Evolutionary conservation across 2,113 vertebrate genomes (phyloP).

Genomic region (Castor canadensis): DNA sequence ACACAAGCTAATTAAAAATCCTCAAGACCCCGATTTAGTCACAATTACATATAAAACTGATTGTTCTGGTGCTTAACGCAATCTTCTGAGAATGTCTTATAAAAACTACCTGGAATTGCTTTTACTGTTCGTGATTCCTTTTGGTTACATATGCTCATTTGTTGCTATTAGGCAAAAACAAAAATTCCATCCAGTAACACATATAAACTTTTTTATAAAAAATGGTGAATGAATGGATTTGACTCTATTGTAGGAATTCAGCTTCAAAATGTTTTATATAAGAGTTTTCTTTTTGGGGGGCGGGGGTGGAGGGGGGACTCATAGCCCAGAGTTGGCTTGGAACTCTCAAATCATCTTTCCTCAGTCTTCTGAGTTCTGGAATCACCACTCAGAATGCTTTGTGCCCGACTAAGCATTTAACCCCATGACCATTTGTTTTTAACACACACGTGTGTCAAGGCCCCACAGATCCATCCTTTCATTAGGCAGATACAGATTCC

Average conservation of each 20-base stretch:
- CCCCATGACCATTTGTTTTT: not conserved
- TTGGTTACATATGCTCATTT: slow-evolving; percentile 43
- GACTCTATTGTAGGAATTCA: not conserved
- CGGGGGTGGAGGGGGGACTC: no score
- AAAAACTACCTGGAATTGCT: not conserved
- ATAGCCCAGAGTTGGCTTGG: no score
- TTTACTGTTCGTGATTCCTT: not conserved
- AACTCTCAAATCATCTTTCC: no score
- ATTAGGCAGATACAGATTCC: slow-evolving; percentile 8
- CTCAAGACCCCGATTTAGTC: not conserved
- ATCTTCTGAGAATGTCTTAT: not conserved
- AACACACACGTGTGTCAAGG: not conserved
- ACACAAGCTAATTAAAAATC: not conserved
- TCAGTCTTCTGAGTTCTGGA: no score
- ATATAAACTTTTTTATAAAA: not conserved
- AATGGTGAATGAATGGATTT: not conserved
- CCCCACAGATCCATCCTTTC: not conserved
- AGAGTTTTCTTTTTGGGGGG: no score
- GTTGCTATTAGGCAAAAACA: not conserved
- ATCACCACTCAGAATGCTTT: no score
- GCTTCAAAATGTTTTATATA: slow-evolving; percentile 29
- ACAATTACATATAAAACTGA: not conserved
- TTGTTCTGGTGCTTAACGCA: not conserved
- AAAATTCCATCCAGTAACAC: not conserved
- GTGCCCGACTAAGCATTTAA: no score